These are phyloP conservation scores for Anaspis maculata DNA, from an alignment of 2,888 invertebrate species.

Conservation along the genomic window DNA sequence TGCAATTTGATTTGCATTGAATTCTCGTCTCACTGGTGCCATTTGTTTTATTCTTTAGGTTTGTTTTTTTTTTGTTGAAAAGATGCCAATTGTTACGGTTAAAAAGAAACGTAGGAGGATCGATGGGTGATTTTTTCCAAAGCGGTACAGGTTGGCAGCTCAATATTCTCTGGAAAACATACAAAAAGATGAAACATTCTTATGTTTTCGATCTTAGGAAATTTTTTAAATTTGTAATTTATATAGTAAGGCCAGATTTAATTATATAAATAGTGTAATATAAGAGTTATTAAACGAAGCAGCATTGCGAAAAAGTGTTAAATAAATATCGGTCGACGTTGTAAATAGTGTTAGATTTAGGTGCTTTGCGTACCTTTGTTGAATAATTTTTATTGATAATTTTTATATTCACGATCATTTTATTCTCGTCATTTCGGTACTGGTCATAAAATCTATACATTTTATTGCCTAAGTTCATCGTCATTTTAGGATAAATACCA, in stretches of 20 bases:
- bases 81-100: slow-evolving; percentile 25
- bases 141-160: slow-evolving; percentile 26
- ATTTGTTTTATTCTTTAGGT: slow-evolving; percentile 17
- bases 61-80: no score
- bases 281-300: slow-evolving; percentile 32
- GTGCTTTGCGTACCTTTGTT: slow-evolving; percentile 39
- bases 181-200: slow-evolving; percentile 8
- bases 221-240: slow-evolving; percentile 33
- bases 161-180: slow-evolving; percentile 17
- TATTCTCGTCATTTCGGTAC: slow-evolving; percentile 42
- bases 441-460: slow-evolving; percentile 36
- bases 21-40: slow-evolving; percentile 27
- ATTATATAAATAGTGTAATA: slow-evolving; percentile 37
- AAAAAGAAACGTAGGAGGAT: not conserved
- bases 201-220: slow-evolving; percentile 17
- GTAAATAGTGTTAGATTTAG: slow-evolving; percentile 35
- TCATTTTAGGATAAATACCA: slow-evolving; percentile 30
- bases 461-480: slow-evolving; percentile 27
- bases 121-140: no score
- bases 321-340: slow-evolving; percentile 28
- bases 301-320: slow-evolving; percentile 28
- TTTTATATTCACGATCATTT: slow-evolving; percentile 31
- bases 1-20: slow-evolving; percentile 13
- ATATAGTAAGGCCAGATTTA: slow-evolving; percentile 32
- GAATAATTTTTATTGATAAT: slow-evolving; percentile 31